Evolutionary conservation across 2,113 vertebrate genomes (phyloP), one percentile per base, ranked within the genome.

Genomic region (Clarias macrocephalus): DNA sequence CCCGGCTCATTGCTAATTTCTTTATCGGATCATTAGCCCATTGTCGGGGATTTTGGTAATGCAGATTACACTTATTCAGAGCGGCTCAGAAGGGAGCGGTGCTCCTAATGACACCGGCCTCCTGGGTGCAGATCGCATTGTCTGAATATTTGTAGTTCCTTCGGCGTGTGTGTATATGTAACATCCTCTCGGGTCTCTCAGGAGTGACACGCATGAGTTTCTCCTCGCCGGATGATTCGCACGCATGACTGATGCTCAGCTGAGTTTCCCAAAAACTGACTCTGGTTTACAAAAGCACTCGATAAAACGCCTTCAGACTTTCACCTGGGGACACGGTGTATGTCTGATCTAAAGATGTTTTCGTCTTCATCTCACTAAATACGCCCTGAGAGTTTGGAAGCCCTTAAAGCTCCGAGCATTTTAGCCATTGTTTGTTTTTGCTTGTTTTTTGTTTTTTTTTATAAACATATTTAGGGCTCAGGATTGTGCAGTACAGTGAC

Each of bases 171-270:
- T 93, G 90, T 91, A 77, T 91, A 91, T 90, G 80, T 75, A 54
- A 28, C 9, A 7, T 90, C 82, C 72, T 1, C 28, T 48, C 56
- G 75, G n/a, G 66, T 90, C 89, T 92, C 91, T 85, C 23, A 89
- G 92, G 92, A 94, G 91, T 77, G 73, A 89, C 91, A 93, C 87
- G 93, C 93, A 92, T 93, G 93, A 93, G 91, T 92, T 93, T 56
- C 93, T 94, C 92, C 93, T 93, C n/a, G 54, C 92, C 93, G 94
- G 93, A 92, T 93, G 90, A 91, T 93, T 89, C 88, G 89, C 92
- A 94, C 91, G 92, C 94, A 94, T 94, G 92, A 93, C 93, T 93
- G 93, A 94, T 93, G 92, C 91, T 92, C 89, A 90, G 92, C 92
- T 93, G 94, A 93, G 92, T 92, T 92, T 91, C 93, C 92, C 48